A percentile compares a stretch with the other conserved stretches of the same genome.
phyloP scores from a whole-genome alignment of 2,888 invertebrate species.

The Heliconius ismenius region DNA sequence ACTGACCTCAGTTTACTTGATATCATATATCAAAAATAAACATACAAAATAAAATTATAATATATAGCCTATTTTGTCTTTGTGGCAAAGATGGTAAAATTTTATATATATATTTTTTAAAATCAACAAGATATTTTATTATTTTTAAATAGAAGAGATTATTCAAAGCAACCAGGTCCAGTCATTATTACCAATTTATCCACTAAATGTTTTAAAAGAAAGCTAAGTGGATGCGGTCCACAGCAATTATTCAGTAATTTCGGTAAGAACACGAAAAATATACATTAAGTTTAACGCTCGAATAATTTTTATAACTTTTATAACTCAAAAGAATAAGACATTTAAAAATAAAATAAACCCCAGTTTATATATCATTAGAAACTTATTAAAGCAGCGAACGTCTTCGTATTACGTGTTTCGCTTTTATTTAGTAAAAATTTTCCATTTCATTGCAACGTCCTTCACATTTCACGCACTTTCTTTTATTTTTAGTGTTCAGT shows the following conservation, averaged over 20 bases:
- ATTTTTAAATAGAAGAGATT: not conserved
- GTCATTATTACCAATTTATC: not conserved
- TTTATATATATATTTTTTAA: not conserved
- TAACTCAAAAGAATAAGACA: not conserved
- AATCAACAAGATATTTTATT: not conserved
- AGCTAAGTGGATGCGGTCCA: conserved; percentile 16
- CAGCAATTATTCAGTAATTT: conserved; percentile 13
- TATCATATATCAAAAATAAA: not conserved
- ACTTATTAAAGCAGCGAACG: conserved; percentile 8
- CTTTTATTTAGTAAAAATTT: conserved; percentile 14
- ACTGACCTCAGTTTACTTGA: not conserved
- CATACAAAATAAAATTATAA: not conserved
- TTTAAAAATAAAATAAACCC: not conserved
- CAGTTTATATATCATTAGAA: not conserved
- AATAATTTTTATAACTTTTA: not conserved
- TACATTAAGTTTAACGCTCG: not conserved
- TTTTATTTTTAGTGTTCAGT: conserved; percentile 18
- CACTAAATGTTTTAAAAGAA: not conserved
- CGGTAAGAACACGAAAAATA: not conserved
- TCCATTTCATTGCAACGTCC: conserved; percentile 4
- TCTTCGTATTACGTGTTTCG: conserved; percentile 15
- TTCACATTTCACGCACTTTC: conserved; percentile 15
- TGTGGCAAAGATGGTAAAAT: too few species aligned
- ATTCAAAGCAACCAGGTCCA: not conserved
- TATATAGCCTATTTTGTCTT: not conserved